Evolutionary conservation across 2,888 invertebrate species (phyloP).

Genomic region (Drosophila koepferae): DNA sequence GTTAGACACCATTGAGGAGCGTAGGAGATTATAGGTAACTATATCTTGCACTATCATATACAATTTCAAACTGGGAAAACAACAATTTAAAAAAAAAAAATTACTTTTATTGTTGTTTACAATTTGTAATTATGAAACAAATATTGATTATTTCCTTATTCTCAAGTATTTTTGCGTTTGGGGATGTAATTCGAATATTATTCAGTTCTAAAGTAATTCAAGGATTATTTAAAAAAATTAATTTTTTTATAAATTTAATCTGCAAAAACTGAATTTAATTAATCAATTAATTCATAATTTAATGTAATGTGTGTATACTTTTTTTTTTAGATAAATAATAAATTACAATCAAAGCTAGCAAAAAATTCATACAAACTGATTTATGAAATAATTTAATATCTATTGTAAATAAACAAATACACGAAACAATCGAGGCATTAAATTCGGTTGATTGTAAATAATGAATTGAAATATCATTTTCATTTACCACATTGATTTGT

Average conservation of each 20-base stretch:
- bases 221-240: not conserved
- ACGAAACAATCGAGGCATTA: no score
- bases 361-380: not conserved
- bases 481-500: not conserved
- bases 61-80: not conserved
- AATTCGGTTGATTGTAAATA: not conserved
- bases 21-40: not conserved
- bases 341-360: not conserved
- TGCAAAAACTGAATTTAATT: no score
- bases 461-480: not conserved
- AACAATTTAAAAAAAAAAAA: no score
- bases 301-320: not conserved
- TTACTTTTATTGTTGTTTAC: not conserved
- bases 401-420: not conserved
- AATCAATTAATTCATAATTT: not conserved
- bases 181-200: no score
- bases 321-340: not conserved
- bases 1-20: conserved; percentile 26
- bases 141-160: not conserved
- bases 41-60: not conserved
- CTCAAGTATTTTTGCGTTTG: no score
- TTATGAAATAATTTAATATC: not conserved
- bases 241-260: not conserved
- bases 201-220: no score
- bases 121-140: not conserved